phyloP scores from a whole-genome alignment of 2,888 invertebrate genomes.

The Clivina fossor region DNA sequence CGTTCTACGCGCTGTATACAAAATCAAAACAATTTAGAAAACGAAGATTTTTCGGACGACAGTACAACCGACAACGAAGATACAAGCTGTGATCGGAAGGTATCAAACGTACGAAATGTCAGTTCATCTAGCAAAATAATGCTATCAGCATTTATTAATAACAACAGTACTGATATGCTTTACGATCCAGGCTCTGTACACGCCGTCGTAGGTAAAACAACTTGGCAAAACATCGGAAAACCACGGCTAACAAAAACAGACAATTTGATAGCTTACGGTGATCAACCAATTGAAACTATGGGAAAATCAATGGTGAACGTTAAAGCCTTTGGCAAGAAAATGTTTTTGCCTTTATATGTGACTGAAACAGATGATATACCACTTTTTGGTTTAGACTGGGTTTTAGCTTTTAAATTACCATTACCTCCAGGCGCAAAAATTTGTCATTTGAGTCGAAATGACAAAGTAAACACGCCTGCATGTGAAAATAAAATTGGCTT shows the following conservation, averaged over 20 bases:
- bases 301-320: slow-evolving; percentile 27
- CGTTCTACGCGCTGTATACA: slow-evolving; percentile 3
- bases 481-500: too few relatives aligned
- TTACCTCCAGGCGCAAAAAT: slow-evolving; percentile 32
- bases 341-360: slow-evolving; percentile 26
- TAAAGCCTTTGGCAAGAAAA: slow-evolving; percentile 17
- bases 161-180: slow-evolving; percentile 29
- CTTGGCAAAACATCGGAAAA: slow-evolving; percentile 28
- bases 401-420: slow-evolving; percentile 28
- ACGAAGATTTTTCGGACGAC: slow-evolving; percentile 7
- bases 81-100: neutral
- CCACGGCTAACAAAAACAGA: slow-evolving; percentile 17
- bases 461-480: too few relatives aligned
- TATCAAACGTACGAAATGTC: neutral
- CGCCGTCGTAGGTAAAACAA: slow-evolving; percentile 14
- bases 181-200: slow-evolving; percentile 32
- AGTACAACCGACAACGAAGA: neutral
- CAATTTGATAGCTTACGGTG: slow-evolving; percentile 27
- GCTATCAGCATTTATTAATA: slow-evolving; percentile 5
- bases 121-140: slow-evolving; percentile 8
- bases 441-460: slow-evolving; percentile 23
- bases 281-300: slow-evolving; percentile 23
- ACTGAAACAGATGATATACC: slow-evolving; percentile 29
- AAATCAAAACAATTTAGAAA: neutral
- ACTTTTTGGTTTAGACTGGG: slow-evolving; percentile 20